phyloP scores from a whole-genome alignment of 35 echinoderm and acorn worm species.

The Lytechinus pictus region DNA sequence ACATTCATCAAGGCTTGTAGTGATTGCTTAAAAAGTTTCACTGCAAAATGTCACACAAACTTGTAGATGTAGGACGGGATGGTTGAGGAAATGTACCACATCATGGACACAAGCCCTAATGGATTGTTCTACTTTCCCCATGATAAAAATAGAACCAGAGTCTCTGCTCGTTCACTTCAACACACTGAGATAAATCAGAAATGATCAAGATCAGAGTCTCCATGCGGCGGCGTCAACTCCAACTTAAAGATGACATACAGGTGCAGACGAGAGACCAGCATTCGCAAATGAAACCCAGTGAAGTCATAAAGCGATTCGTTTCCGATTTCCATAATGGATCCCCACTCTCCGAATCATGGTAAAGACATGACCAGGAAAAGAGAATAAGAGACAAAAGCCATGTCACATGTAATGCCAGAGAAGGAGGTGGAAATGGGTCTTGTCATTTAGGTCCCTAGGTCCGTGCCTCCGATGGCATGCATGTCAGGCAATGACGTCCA shows the following conservation, averaged over 20 bases:
- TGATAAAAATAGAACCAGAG: background rate
- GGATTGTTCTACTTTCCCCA: background rate
- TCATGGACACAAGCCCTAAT: background rate
- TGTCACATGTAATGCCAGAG: background rate
- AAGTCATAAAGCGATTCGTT: background rate
- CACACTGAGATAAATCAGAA: background rate
- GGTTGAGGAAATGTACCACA: background rate
- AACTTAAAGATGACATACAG: background rate
- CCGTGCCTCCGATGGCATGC: background rate
- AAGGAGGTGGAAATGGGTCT: background rate
- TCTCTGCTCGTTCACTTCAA: background rate
- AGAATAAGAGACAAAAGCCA: background rate
- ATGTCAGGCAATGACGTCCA: background rate
- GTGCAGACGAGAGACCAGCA: background rate
- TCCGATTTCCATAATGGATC: slow-evolving; percentile 11
- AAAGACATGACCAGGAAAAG: background rate
- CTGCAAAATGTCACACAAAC: background rate
- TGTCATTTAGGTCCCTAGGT: background rate
- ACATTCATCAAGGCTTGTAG: background rate
- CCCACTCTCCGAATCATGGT: background rate
- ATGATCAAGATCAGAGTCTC: background rate
- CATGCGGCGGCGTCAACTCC: background rate
- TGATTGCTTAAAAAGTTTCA: background rate
- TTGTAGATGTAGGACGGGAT: background rate
- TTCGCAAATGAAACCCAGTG: background rate